Conservation (phyloP, 2,888 invertebrate species). For the Phyto melanocephala region DNA sequence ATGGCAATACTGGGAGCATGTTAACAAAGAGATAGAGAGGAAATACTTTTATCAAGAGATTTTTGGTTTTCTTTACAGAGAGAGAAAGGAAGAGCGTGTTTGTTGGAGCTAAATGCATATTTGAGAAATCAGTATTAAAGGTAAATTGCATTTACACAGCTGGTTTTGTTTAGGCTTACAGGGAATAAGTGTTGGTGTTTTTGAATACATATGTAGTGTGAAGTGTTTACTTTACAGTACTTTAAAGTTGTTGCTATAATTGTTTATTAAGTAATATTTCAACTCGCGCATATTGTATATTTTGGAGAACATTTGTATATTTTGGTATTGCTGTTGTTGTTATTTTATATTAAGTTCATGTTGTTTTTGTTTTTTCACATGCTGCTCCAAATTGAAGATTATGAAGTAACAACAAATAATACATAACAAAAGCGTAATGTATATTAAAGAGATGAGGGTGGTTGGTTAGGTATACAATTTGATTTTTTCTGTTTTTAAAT, state of each 20-base stretch:
- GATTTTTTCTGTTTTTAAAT: not conserved
- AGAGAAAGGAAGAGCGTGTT: not conserved
- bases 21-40: not conserved
- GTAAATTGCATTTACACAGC: slow-evolving; percentile 33
- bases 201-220: not conserved
- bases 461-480: not conserved
- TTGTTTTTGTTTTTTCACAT: slow-evolving; percentile 28
- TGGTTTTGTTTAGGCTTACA: not conserved
- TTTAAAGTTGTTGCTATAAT: not conserved
- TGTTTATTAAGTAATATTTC: slow-evolving; percentile 55
- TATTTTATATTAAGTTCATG: not conserved
- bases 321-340: not conserved
- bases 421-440: slow-evolving; percentile 10
- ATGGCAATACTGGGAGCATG: not conserved
- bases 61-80: too few relatives aligned
- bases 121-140: slow-evolving; percentile 15
- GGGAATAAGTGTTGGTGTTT: slow-evolving; percentile 1
- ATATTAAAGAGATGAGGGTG: slow-evolving; percentile 53
- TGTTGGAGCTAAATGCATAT: slow-evolving; percentile 11
- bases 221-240: slow-evolving; percentile 1
- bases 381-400: slow-evolving; percentile 53
- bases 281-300: slow-evolving; percentile 63
- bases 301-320: slow-evolving; percentile 36
- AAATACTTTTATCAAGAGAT: too few relatives aligned
- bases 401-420: slow-evolving; percentile 40